Base-by-base conservation (phyloP, 2,113 vertebrate genomes). In the Ornithorhynchus anatinus region DNA sequence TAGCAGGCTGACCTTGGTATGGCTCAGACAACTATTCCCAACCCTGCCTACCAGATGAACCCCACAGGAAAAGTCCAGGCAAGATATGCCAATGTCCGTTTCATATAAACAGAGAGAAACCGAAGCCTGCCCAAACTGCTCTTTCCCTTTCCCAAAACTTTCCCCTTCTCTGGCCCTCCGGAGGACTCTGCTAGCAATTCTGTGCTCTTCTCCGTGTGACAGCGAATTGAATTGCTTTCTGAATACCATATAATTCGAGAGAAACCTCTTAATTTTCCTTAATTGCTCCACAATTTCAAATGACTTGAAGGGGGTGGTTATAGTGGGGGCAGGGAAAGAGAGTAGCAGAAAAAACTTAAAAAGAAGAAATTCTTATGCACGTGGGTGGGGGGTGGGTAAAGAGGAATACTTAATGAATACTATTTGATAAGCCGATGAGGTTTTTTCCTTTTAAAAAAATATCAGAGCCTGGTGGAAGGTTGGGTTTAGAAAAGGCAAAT, bases 1-100 rank as follows among this genome's bases (percentile, higher is more conserved):
- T 94, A 94, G 94, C 95, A 92, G 93, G 91, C 96, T 96, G 96
- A 96, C 96, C 96, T 97, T 94, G 94, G 94, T 94, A 92, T 93
- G 93, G 93, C 72, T 83, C 89, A 96, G 95, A 97, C 96, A 97
- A 95, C 95, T 94, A 96, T 95, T 96, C 95, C 95, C 95, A 89
- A 88, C 93, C 90, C 95, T 94, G 90, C 89, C 92, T 89, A 90
- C 90, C 81, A 89, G 92, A 93, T 91, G 92, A 95, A 93, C 93
- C 95, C 95, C 93, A 93, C 89, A 95, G 94, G 92, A 92, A 73
- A 90, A 92, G 88, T 89, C 80, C 32, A 84, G 83, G 90, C 82
- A 73, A 89, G 82, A 92, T 84, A 91, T 89, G 92, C 90, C 92
- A 85, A 82, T 91, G 92, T 91, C 92, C 82, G 75, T 90, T 90